phyloP scores from a whole-genome alignment of 1,140 invertebrate species.

The Conus ventricosus region DNA sequence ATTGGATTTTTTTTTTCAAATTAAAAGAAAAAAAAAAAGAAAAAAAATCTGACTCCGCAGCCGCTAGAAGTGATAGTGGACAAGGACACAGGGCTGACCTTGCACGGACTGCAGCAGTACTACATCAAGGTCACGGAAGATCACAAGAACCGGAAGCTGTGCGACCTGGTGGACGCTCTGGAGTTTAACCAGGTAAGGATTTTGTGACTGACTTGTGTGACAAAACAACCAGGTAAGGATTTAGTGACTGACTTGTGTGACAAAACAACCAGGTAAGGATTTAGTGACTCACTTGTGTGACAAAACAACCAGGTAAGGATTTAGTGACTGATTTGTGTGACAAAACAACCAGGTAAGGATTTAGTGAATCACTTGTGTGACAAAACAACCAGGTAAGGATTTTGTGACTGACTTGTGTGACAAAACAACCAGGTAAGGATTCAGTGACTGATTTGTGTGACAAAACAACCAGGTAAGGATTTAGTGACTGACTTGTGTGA shows the following conservation, averaged over 20 bases:
- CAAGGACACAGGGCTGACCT: constrained; percentile 98
- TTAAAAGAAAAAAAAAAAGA: too few species aligned
- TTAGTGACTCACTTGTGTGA: too few species aligned
- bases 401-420: too few species aligned
- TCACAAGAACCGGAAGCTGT: constrained; percentile 99
- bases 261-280: constrained; percentile 94
- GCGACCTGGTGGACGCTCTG: constrained; percentile 97
- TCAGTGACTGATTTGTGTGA: too few species aligned
- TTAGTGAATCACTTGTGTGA: too few species aligned
- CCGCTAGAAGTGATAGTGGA: constrained; percentile 99
- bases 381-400: constrained; percentile 94
- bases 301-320: constrained; percentile 94
- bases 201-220: neutral
- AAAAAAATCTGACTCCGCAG: constrained; percentile 75
- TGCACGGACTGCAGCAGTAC: constrained; percentile 99
- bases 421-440: constrained; percentile 94
- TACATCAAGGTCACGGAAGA: constrained; percentile 99
- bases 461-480: constrained; percentile 94
- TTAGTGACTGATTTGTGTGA: too few species aligned
- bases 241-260: too few species aligned
- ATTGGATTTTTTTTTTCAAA: too few species aligned
- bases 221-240: constrained; percentile 94
- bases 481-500: too few species aligned
- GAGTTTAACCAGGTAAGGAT: constrained; percentile 97
- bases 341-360: constrained; percentile 94